Evolutionary conservation across 2,113 vertebrate genomes (phyloP).

Genomic region (Agapornis roseicollis): DNA sequence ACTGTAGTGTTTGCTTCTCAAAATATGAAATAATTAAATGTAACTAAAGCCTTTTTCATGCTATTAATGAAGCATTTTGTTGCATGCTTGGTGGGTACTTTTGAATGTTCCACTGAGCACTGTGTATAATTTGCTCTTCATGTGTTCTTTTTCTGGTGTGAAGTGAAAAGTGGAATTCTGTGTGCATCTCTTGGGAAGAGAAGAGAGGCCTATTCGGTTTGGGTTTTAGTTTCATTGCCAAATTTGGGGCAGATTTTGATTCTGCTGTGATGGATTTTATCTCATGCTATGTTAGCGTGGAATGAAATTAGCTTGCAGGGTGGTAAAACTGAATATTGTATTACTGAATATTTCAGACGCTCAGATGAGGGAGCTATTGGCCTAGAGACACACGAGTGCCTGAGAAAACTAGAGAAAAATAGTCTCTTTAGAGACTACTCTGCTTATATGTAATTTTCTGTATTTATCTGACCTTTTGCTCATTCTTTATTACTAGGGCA

Average conservation of each 20-base stretch:
- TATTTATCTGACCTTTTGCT: conserved; percentile 72
- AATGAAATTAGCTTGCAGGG: background rate
- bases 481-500: conserved; percentile 65
- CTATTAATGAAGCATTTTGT: conserved; percentile 39
- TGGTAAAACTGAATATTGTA: background rate
- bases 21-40: conserved; percentile 55
- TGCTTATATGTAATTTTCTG: conserved; percentile 51
- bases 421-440: conserved; percentile 46
- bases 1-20: conserved; percentile 12
- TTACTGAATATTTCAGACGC: conserved; percentile 9
- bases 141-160: background rate
- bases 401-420: conserved; percentile 32
- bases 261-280: background rate
- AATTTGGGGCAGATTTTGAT: background rate
- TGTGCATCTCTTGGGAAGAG: background rate
- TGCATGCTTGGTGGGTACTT: background rate
- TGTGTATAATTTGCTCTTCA: background rate
- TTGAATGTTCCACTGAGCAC: background rate
- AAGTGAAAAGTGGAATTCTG: background rate
- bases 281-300: background rate
- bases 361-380: conserved; percentile 58
- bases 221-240: accelerated
- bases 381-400: background rate
- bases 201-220: background rate
- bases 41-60: background rate